Percentiles rank a stretch among this genome's conserved stretches.
These are phyloP conservation scores for Melanotaenia nigrans DNA, from an alignment of 2,797 vertebrate species.

Conservation along the genomic window DNA sequence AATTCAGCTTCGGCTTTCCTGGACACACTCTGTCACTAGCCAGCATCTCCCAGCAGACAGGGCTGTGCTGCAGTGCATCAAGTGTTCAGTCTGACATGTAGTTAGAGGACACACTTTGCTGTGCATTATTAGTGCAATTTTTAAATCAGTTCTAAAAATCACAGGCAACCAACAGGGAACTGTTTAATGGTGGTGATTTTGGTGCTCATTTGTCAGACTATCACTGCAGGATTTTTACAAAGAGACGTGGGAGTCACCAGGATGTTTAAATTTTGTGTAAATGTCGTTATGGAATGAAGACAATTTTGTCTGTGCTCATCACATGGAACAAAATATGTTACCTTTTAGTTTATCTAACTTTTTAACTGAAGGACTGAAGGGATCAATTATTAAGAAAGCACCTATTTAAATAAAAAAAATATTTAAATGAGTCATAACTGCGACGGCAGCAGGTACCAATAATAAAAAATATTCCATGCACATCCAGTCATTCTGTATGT, in stretches of 20 bases:
- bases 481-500: neutral
- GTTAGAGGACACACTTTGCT: constrained; percentile 37
- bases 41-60: constrained; percentile 13
- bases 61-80: constrained; percentile 29
- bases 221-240: constrained; percentile 14
- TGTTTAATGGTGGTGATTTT: constrained; percentile 7
- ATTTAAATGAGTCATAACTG: neutral
- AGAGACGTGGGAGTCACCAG: neutral
- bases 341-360: no score
- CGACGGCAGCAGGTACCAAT: neutral
- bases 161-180: constrained; percentile 18
- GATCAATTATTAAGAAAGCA: constrained; percentile 1
- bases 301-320: neutral
- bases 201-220: constrained; percentile 2
- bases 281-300: constrained; percentile 9
- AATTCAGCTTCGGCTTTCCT: constrained; percentile 11
- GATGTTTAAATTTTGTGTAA: neutral
- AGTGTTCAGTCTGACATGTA: constrained; percentile 35
- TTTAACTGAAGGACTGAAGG: neutral
- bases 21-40: constrained; percentile 15
- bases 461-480: neutral
- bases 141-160: constrained; percentile 36
- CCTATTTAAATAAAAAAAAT: neutral
- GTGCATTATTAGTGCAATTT: constrained; percentile 34
- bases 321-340: neutral